A percentile compares a stretch with the other conserved stretches of the same genome.
These are phyloP conservation scores for Sarcophaga subvicina DNA, from an alignment of 2,888 invertebrate species.

Conservation along the genomic window DNA sequence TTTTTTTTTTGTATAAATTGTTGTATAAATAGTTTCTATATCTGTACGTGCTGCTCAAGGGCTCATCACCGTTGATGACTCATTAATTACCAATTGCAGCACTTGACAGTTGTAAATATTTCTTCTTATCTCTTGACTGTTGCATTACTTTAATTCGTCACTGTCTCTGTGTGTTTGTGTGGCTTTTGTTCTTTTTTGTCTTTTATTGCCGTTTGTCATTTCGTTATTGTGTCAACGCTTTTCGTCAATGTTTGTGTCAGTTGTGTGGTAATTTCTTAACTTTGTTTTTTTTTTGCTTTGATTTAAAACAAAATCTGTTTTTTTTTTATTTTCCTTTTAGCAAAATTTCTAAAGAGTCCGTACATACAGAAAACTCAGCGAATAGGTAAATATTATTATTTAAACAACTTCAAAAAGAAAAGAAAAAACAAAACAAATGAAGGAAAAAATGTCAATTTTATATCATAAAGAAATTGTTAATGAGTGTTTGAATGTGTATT, in stretches of 20 bases:
- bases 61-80: neutral
- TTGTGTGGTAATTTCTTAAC: neutral
- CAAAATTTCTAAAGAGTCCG: slow-evolving; percentile 58
- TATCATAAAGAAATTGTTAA: no score
- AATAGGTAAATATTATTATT: slow-evolving; percentile 59
- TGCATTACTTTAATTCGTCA: slow-evolving; percentile 8
- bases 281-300: neutral
- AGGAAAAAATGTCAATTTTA: neutral
- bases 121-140: neutral
- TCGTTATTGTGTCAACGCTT: neutral
- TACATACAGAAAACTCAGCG: slow-evolving; percentile 50
- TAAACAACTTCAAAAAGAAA: neutral
- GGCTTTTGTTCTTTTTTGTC: neutral
- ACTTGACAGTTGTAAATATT: neutral
- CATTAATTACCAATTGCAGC: slow-evolving; percentile 16
- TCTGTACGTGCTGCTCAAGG: no score
- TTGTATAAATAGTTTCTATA: no score
- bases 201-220: neutral
- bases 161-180: neutral
- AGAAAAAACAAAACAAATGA: neutral
- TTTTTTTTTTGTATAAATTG: no score
- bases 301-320: neutral
- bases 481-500: no score
- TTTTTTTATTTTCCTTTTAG: slow-evolving; percentile 51
- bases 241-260: neutral